Evolutionary conservation across 2,797 vertebrate genomes (phyloP).

Genomic region (Mormyrops attenuatus): DNA sequence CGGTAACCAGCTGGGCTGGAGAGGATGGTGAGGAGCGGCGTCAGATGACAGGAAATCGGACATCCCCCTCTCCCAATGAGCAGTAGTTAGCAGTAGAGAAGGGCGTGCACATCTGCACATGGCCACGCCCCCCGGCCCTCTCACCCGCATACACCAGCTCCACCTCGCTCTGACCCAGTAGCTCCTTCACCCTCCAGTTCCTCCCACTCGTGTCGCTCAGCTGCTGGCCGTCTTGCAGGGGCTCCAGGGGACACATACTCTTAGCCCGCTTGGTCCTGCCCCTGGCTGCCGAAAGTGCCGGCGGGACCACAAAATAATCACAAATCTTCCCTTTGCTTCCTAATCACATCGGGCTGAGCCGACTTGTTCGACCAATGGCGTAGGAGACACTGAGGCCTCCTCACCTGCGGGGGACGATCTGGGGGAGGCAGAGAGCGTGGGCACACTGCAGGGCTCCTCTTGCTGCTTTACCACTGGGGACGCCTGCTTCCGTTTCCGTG

Average conservation of each 20-base stretch:
- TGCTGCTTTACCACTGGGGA: slow-evolving; percentile 23
- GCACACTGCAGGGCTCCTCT: neutral
- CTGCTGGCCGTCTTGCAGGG: slow-evolving; percentile 56
- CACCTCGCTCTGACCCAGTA: slow-evolving; percentile 54
- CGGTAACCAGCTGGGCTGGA: slow-evolving; percentile 36
- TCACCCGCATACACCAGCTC: slow-evolving; percentile 79
- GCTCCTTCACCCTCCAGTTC: slow-evolving; percentile 64
- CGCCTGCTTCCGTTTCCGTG: slow-evolving; percentile 36
- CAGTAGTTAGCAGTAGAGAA: neutral
- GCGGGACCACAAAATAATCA: neutral
- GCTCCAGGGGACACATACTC: slow-evolving; percentile 38
- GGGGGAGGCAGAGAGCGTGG: neutral
- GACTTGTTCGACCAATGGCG: neutral
- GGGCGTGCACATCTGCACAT: neutral
- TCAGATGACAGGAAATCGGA: neutral
- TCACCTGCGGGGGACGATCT: slow-evolving; percentile 46
- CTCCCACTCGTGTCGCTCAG: slow-evolving; percentile 66
- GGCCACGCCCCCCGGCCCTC: neutral
- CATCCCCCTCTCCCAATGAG: neutral
- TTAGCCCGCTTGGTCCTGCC: slow-evolving; percentile 55
- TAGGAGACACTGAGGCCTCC: neutral
- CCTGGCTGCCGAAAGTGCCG: slow-evolving; percentile 15
- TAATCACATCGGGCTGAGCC: neutral
- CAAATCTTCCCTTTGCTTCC: neutral
- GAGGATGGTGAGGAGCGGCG: neutral